phyloP scores from a whole-genome alignment of 2,113 vertebrate species.

The Elephas maximus region DNA sequence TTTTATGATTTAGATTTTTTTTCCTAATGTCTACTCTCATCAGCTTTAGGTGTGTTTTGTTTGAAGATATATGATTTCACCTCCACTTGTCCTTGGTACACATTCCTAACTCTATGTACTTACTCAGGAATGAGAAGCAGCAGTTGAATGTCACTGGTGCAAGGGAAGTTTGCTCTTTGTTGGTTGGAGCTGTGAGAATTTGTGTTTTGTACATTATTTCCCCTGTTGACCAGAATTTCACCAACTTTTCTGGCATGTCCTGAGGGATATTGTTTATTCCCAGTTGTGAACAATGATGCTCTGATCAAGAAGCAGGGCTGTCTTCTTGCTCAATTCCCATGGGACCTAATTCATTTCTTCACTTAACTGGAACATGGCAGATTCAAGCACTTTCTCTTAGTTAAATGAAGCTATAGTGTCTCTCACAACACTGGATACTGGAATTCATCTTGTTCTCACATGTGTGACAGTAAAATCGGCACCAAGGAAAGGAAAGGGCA shows the following conservation, averaged over 20 bases:
- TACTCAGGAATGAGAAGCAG: background rate
- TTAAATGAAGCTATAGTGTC: background rate
- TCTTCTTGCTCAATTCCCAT: background rate
- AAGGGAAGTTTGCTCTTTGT: background rate
- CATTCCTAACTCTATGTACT: background rate
- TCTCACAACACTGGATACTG: background rate
- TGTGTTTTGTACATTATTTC: background rate
- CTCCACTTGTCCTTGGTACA: background rate
- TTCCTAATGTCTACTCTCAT: background rate
- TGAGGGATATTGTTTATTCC: background rate
- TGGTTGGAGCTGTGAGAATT: background rate
- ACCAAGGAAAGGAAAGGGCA: background rate
- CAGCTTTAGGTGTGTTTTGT: background rate
- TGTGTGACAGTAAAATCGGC: background rate
- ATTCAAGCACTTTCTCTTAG: background rate
- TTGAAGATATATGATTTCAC: background rate
- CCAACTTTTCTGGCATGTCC: background rate
- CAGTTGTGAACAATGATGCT: background rate
- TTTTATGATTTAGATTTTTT: background rate
- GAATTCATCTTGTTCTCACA: background rate
- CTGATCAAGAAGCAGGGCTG: background rate
- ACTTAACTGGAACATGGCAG: background rate
- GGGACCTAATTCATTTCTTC: background rate
- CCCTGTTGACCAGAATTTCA: background rate
- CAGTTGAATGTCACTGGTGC: background rate